phyloP scores from a whole-genome alignment of 2,888 invertebrate species.

The Byasa hedistus region DNA sequence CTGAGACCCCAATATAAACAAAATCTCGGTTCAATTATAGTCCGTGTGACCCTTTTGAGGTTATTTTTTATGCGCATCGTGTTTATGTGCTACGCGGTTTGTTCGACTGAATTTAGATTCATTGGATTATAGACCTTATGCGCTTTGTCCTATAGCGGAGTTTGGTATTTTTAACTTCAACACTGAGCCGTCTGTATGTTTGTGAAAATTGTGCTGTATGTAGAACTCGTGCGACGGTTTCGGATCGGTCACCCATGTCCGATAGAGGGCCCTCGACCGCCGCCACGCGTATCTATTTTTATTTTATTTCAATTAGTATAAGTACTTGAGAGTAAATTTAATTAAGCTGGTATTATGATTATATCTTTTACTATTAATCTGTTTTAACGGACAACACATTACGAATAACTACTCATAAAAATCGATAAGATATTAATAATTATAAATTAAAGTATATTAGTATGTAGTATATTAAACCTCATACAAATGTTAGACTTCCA shows the following conservation, averaged over 20 bases:
- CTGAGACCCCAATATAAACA: constrained; percentile 52
- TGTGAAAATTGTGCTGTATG: constrained; percentile 52
- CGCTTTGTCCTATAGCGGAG: constrained; percentile 28
- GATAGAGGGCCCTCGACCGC: constrained; percentile 58
- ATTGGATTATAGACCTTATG: constrained; percentile 39
- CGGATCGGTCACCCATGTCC: constrained; percentile 56
- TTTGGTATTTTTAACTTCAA: neutral
- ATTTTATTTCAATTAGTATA: constrained; percentile 51
- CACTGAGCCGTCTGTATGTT: constrained; percentile 18
- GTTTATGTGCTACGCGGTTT: constrained; percentile 32
- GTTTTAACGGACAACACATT: neutral
- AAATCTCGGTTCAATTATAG: constrained; percentile 60
- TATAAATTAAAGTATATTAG: too few species aligned
- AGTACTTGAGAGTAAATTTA: constrained; percentile 32
- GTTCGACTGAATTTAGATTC: constrained; percentile 22
- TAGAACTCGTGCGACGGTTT: constrained; percentile 50
- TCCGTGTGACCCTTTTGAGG: constrained; percentile 62
- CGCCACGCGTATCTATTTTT: constrained; percentile 65
- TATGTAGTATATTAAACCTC: too few species aligned
- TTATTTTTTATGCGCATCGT: constrained; percentile 49
- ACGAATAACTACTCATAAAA: too few species aligned
- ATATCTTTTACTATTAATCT: neutral
- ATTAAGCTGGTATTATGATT: constrained; percentile 56
- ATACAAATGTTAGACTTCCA: too few species aligned
- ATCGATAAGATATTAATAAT: too few species aligned